These are phyloP conservation scores for Axis porcinus DNA, from an alignment of 2,113 vertebrate species.

Conservation along the genomic window DNA sequence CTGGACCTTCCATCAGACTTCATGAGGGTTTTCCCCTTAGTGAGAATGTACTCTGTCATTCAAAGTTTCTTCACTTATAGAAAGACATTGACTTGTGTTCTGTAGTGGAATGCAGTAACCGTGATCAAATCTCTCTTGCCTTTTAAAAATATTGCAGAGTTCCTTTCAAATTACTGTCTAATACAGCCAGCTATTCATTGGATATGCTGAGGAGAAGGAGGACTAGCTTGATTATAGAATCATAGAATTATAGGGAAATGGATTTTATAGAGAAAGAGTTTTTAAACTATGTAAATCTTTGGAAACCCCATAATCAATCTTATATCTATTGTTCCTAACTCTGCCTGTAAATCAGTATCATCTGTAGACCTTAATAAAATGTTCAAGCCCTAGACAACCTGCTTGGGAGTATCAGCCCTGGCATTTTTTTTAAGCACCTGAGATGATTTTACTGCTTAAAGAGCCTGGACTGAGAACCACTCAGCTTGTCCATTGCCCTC, in stretches of 20 bases:
- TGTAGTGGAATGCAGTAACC: not conserved
- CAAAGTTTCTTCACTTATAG: not conserved
- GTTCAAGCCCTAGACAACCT: no score
- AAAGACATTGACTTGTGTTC: not conserved
- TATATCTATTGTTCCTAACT: not conserved
- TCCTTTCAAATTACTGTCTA: not conserved
- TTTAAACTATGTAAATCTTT: not conserved
- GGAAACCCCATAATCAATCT: not conserved
- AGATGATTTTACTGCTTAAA: not conserved
- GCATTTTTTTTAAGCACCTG: not conserved
- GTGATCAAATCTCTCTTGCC: not conserved
- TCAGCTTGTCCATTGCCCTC: not conserved
- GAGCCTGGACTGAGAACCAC: not conserved
- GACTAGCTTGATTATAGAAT: not conserved
- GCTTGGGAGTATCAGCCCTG: not conserved
- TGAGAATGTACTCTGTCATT: not conserved
- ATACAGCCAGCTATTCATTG: not conserved
- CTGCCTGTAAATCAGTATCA: not conserved
- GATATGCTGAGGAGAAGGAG: not conserved
- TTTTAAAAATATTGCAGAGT: not conserved
- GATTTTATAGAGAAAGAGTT: not conserved
- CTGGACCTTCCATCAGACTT: not conserved
- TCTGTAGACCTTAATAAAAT: not conserved
- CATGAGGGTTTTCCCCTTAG: not conserved
- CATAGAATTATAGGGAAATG: not conserved